Base-by-base conservation (phyloP, 2,113 vertebrate species). In the Corapipo altera region DNA sequence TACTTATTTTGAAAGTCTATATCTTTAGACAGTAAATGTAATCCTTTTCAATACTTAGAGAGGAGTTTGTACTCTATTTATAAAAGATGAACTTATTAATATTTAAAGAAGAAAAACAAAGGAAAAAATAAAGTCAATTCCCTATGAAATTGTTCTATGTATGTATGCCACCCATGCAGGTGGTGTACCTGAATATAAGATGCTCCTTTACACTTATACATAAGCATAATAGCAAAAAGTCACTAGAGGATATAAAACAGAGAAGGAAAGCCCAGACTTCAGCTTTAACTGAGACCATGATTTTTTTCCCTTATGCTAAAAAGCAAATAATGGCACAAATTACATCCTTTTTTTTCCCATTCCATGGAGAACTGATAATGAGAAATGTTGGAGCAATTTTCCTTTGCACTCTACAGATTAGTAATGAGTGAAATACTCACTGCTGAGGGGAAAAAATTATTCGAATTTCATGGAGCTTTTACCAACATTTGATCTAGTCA, bases 71-170 rank as follows among this genome's bases (percentile, higher is more conserved):
- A 27, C 8, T 73, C 12, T 93, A 35, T 83, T 83, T 94, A 89
- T 89, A 73, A 95, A 88, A 83, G 3, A 88, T 79, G 54, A 88
- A 44, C 8, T 26, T 46, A 79, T 46, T 87, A 89, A 95, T 95
- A 90, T 73, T 95, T 93, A 73, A 95, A 89, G 54, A 85, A 51
- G 21, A 59, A 79, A 91, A 95, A 52, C 14, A 91, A 95, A 89
- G 46, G 46, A 55, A 90, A 81, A 91, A 83, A 32, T 13, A 44
- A 39, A 84, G 65, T 76, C 72, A 88, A 91, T 91, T 89, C 74
- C 54, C 67, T 46, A 23, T 70, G 78, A 88, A 96, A 83, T 93
- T 65, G 59, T 83, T 91, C 71, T 15, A 3, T 67, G 30, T 89
- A 18, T 70, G 6, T 70, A 48, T 80, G 62, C 33, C 12, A 44